Percentiles rank a stretch among this genome's conserved stretches.
These are phyloP conservation scores for Gavialis gangeticus DNA, from an alignment of 2,113 vertebrate genomes.

Conservation along the genomic window DNA sequence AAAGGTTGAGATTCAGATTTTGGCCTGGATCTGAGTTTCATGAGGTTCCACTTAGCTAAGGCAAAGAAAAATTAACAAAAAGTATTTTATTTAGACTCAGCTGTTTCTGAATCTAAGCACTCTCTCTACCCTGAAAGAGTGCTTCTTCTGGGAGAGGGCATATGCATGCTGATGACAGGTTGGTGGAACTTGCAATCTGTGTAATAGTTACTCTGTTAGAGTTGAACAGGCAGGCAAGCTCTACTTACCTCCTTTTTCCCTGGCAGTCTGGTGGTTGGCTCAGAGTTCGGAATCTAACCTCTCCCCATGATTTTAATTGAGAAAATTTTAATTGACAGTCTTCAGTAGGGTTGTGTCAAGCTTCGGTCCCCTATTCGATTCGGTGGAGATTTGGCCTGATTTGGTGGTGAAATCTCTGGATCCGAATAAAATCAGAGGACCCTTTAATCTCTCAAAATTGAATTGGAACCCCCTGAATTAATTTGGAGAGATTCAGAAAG, in stretches of 20 bases:
- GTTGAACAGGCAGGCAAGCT: background rate
- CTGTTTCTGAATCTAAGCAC: background rate
- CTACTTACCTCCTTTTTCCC: background rate
- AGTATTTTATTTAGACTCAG: conserved; percentile 22
- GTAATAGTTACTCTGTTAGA: background rate
- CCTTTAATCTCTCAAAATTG: too few relatives aligned
- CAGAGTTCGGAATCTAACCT: background rate
- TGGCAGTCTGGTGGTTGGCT: background rate
- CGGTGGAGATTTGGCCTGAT: too few relatives aligned
- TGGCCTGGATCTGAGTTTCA: conserved; percentile 21
- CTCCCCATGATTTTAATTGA: background rate
- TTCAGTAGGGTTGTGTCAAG: background rate
- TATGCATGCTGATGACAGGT: background rate
- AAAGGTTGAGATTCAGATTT: conserved; percentile 34
- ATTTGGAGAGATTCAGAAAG: too few relatives aligned
- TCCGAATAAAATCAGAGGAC: too few relatives aligned
- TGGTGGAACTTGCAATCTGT: background rate
- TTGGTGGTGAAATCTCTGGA: too few relatives aligned
- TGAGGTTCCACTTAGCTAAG: conserved; percentile 38
- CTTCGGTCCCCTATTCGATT: too few relatives aligned
- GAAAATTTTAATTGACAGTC: background rate
- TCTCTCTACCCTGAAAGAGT: background rate
- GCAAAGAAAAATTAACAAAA: background rate
- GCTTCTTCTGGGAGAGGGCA: background rate
- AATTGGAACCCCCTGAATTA: too few relatives aligned